A percentile compares a stretch with the other conserved stretches of the same genome.
These are phyloP conservation scores for Bovichtus diacanthus DNA, from an alignment of 2,797 vertebrate genomes.

Conservation along the genomic window DNA sequence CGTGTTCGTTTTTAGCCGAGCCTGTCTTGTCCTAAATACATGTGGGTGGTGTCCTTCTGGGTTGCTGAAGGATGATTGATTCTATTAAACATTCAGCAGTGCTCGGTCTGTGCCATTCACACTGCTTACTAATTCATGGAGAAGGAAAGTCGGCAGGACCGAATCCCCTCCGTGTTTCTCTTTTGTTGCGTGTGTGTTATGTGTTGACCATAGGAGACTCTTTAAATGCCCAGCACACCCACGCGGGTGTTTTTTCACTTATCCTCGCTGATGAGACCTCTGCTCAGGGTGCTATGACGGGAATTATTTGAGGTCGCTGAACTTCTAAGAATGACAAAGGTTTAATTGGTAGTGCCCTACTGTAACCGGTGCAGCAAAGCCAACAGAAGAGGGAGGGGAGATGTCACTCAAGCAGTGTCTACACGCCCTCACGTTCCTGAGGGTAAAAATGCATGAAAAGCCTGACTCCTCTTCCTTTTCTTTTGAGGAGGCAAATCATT, in stretches of 20 bases:
- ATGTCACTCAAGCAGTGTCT: slow-evolving; percentile 13
- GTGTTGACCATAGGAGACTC: not conserved
- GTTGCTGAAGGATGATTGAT: slow-evolving; percentile 69
- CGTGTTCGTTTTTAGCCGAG: slow-evolving; percentile 54
- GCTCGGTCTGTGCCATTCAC: slow-evolving; percentile 63
- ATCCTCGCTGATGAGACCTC: not conserved
- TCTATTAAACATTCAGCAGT: slow-evolving; percentile 75
- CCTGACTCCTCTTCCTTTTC: slow-evolving; percentile 17
- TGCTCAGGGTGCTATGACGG: not conserved
- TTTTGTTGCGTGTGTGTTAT: slow-evolving; percentile 2
- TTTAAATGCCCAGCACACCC: not conserved
- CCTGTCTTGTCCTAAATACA: slow-evolving; percentile 51
- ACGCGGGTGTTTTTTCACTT: slow-evolving; percentile 4
- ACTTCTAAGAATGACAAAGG: slow-evolving; percentile 13
- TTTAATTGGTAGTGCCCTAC: slow-evolving; percentile 1
- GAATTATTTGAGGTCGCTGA: slow-evolving; percentile 6
- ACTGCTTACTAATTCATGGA: slow-evolving; percentile 72
- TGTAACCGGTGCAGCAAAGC: not conserved
- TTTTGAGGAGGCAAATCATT: not conserved
- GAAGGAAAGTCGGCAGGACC: slow-evolving; percentile 39
- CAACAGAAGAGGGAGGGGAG: not conserved
- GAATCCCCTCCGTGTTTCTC: slow-evolving; percentile 15
- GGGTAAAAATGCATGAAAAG: not conserved
- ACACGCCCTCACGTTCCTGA: slow-evolving; percentile 1
- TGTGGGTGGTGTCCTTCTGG: slow-evolving; percentile 61